Base-by-base conservation (phyloP, 2,113 vertebrate genomes). In the Petroica traversi region DNA sequence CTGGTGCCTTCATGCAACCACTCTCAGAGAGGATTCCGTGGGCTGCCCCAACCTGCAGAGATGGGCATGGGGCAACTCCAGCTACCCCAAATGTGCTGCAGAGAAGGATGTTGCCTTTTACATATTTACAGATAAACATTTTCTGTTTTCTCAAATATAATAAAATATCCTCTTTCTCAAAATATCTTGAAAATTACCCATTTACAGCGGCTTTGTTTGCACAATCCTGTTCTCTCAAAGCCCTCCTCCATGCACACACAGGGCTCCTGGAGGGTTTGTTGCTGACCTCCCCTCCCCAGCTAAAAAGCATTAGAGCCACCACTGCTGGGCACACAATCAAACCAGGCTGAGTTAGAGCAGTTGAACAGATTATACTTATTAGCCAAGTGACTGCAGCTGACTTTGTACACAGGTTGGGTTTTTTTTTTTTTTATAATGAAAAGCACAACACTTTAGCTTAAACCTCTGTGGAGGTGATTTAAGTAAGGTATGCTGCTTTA, bases 311-410 rank as follows among this genome's bases (percentile, higher is more conserved):
- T 83, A 40, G 17, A 80, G 91, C 59, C 85, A 62, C 58, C 6
- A 24, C 91, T 66, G 83, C 91, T 80, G 91, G 58, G 85, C 63
- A 76, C 67, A 36, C 20, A 88, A 83, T 77, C 67, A 76, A 85
- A 66, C 11, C 68, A 5, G 4, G 54, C 76, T 63, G 92, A 86
- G 26, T 51, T 74, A 25, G 2, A 88, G 91, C 82, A 80, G 79
- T 93, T 83, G 36, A 88, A 83, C 72, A 88, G 92, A 96, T 96
- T 94, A 94, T 89, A 62, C 55, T 86, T 94, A 95, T 93, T 95
- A 94, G 46, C 79, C 78, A 67, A 93, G 75, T 74, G 94, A 84
- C 79, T 90, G 91, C 3, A 3, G 75, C 72, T 90, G 79, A 77
- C 75, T 93, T 76, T 59, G 88, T 90, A 66, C 75, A 29, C 71